Base-by-base conservation (phyloP, 2,888 invertebrate species). In the Campoletis raptor region DNA sequence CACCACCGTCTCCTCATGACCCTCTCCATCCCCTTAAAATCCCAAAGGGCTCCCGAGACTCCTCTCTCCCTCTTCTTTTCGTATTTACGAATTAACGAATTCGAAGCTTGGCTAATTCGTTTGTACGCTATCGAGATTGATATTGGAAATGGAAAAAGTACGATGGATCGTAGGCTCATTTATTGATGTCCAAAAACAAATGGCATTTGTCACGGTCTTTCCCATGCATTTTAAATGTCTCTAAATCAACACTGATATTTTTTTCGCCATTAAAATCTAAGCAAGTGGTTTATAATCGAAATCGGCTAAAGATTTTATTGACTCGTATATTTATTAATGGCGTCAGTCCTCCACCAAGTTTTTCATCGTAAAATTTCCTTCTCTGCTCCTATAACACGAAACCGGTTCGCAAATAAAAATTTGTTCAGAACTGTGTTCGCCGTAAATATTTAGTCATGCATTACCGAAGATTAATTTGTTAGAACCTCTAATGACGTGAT, bases 1-100 rank as follows among this genome's bases (percentile, higher is more conserved):
- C 76, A 66, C 37, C 45, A 40, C 30, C 30, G 3, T 30, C 30
- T 70, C 67, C 67, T 54, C 72, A 3, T 30, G 57, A 42, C n/a
- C 67, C 74, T 67, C 67, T 21, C 40, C 12, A 40, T 24, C 37
- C 74, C 70, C 76, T 74, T 24, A 40, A 81, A 79, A 70, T 64
- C 76, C 81, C 40, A 52, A 6, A 81, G 81, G 81, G 12, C 48
- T 67, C 61, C 30, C 40, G 24, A 42, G 7, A 42, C 64, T 42
- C 40, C 24, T 18, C 30, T 61, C 61, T 24, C 30, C 30, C 61
- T 10, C 15, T 10, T 18, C 18, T 30, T 61, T 15, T n/a, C n/a
- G 83, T 84, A 72, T 74, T 81, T 86, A 84, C 81, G 84, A 84
- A 86, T 86, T 86, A 86, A 84, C 84, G 81, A 81, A 84, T 84